A percentile compares a stretch with the other conserved stretches of the same genome.
Evolutionary conservation across 2,888 invertebrate species (phyloP).

Genomic region (Selenia dentaria): DNA sequence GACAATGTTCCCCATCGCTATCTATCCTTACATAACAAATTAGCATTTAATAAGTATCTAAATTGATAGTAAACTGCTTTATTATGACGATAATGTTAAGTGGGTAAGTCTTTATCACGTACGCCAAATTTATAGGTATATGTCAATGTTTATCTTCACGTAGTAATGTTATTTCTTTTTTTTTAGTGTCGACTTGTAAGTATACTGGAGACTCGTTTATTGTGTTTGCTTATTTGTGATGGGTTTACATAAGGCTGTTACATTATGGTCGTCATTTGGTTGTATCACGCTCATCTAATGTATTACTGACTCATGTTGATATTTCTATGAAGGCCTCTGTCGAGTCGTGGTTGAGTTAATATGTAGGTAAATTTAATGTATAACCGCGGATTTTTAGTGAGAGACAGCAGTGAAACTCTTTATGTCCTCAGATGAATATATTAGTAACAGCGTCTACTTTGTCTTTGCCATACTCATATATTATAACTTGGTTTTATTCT

Average conservation of each 20-base stretch:
- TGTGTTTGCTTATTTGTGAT: constrained; percentile 1
- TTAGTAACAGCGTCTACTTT: too few relatives aligned
- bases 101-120: constrained; percentile 15
- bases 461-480: too few relatives aligned
- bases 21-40: not conserved
- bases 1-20: too few relatives aligned
- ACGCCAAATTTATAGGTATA: constrained; percentile 6
- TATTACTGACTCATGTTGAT: too few relatives aligned
- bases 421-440: too few relatives aligned
- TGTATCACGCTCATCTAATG: too few relatives aligned
- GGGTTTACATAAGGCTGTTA: not conserved
- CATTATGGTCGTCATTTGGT: not conserved
- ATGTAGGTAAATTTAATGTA: too few relatives aligned
- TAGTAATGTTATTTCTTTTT: constrained; percentile 2
- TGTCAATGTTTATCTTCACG: constrained; percentile 1
- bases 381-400: too few relatives aligned
- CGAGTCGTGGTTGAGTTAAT: too few relatives aligned
- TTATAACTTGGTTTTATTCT: too few relatives aligned
- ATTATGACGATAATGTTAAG: constrained; percentile 10
- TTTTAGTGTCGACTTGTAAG: constrained; percentile 4
- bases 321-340: not conserved
- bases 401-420: too few relatives aligned
- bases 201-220: not conserved
- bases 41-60: too few relatives aligned
- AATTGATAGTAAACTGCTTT: not conserved